Evolutionary conservation across 2,113 vertebrate genomes (phyloP).

Genomic region (Phylloscopus trochiloides): DNA sequence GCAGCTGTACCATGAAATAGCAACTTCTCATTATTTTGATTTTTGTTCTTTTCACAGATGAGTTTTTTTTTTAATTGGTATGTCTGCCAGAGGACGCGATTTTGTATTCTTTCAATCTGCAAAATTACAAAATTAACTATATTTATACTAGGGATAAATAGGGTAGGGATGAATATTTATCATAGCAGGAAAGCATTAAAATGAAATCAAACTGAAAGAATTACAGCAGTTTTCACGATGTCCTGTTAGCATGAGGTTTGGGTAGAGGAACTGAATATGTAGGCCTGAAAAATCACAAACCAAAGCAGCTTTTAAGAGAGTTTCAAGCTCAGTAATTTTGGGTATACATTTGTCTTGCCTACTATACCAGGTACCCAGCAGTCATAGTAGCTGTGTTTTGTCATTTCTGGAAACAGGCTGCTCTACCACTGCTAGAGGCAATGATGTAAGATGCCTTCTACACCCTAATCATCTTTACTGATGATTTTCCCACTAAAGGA

Average conservation of each 20-base stretch:
- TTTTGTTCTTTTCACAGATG: conserved; percentile 78
- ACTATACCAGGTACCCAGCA: background rate
- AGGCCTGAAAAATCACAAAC: background rate
- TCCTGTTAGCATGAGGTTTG: background rate
- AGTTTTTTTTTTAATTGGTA: conserved; percentile 81
- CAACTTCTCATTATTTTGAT: conserved; percentile 72
- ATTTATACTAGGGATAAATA: background rate
- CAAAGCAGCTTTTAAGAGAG: background rate
- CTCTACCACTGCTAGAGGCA: background rate
- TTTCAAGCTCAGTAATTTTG: background rate
- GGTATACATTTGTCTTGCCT: background rate
- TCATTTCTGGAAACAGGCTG: background rate
- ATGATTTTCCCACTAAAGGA: background rate
- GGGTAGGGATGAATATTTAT: background rate
- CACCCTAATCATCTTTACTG: background rate
- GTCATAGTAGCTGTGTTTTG: background rate
- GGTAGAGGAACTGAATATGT: background rate
- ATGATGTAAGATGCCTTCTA: background rate
- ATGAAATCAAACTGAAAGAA: background rate
- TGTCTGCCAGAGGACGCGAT: conserved; percentile 78
- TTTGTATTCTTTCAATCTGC: conserved; percentile 89
- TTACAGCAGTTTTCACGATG: background rate
- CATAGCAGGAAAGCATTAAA: background rate
- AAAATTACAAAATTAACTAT: conserved; percentile 16
- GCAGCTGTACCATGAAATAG: conserved; percentile 84